phyloP scores from a whole-genome alignment of 2,113 vertebrate species.

The human (Homo sapiens) region GRCh38 chr7:70760501-70761000 shows the following conservation, averaged over 20 bases:
- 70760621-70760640: background rate
- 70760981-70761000: background rate
- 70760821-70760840: background rate
- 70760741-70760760: background rate
- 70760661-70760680: background rate
- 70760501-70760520: background rate
- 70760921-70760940: accelerated
- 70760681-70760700: background rate
- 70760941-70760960: background rate
- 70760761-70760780: background rate
- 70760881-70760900: background rate
- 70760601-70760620: background rate
- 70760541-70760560: background rate
- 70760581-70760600: background rate
- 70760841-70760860: background rate
- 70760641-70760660: background rate
- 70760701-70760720: too few relatives aligned
- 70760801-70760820: background rate
- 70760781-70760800: background rate
- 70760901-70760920: too few relatives aligned
- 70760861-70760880: background rate
- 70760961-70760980: background rate
- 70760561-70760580: background rate
- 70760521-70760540: background rate
- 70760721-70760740: background rate